These are phyloP conservation scores for Archips xylosteana DNA, from an alignment of 2,888 invertebrate species.

Conservation along the genomic window DNA sequence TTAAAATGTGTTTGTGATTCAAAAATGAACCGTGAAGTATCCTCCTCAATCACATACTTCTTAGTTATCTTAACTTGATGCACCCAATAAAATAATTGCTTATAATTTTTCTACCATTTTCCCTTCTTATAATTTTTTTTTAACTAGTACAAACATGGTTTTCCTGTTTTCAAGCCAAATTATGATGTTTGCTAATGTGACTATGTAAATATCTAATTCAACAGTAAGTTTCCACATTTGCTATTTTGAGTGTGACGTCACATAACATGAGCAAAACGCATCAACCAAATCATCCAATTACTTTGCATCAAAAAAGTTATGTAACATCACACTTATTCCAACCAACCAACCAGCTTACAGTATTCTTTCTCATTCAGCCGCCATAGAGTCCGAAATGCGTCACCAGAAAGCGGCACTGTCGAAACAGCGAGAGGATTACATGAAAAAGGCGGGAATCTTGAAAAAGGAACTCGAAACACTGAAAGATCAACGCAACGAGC, in stretches of 20 bases:
- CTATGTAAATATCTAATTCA: conserved; percentile 28
- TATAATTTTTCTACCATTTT: not conserved
- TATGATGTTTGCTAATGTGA: conserved; percentile 24
- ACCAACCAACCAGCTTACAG: conserved; percentile 46
- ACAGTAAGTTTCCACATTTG: conserved; percentile 18
- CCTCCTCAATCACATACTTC: not conserved
- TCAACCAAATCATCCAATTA: not conserved
- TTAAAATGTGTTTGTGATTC: not conserved
- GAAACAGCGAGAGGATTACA: conserved; percentile 93
- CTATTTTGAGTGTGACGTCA: conserved; percentile 34
- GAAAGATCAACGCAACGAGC: conserved; percentile 91
- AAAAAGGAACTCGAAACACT: conserved; percentile 92
- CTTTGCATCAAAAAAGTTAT: conserved; percentile 29
- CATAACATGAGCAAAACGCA: conserved; percentile 7
- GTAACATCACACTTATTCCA: conserved; percentile 50
- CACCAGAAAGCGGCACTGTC: conserved; percentile 93
- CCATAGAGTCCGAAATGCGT: conserved; percentile 92
- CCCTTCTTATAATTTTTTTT: conserved; percentile 4
- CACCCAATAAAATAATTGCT: conserved; percentile 9
- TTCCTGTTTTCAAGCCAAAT: conserved; percentile 12
- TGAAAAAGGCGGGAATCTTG: conserved; percentile 89
- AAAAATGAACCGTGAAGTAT: not conserved
- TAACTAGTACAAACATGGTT: not conserved
- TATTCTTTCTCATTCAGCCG: conserved; percentile 71
- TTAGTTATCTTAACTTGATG: not conserved